Evolutionary conservation across 1,140 invertebrate genomes (phyloP), one percentile per base, ranked within the genome.

Genomic region (Ostrea denselamellosa): DNA sequence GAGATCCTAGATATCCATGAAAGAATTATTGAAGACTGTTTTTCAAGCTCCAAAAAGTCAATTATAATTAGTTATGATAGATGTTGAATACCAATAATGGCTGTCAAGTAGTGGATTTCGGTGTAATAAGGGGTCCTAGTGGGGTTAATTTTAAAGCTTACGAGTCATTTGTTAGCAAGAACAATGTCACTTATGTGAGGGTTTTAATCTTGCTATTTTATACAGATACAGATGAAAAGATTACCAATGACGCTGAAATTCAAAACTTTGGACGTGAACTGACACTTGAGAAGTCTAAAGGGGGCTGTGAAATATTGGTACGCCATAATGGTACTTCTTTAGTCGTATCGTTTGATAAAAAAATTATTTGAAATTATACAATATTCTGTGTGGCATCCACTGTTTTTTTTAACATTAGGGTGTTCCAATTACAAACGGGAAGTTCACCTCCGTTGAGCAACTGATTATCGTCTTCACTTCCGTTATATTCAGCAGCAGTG

Each of bases 281-380:
- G 19, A 52, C 51, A 51, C 89, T 89, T 53, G 71, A 77, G 8
- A 54, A 88, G 22, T 77, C 83, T 28, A n/a, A 90, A 58, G 87
- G 88, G 34, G 90, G 90, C 25, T 90, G 90, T 87, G 90, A 88
- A 34, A 44, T 90, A n/a, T 53, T 81, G 85, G 90, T 90, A 83
- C 19, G 58, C 87, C 12, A 34, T 85, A 17, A 28, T 10, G 9
- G 8, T 28, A 28, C 8, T 77, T 44, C 28, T 77, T 10, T 1
- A 12, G 14, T 1, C 28, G 14, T 12, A 12, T 28, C 2, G 8
- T 34, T 34, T 77, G 25, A 14, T 14, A 12, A 77, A 8, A 8
- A 68, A 22, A 22, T n/a, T 9, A n/a, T 17, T 9, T n/a, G 7
- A 68, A 8, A 71, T 58, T 17, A 58, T 58, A 12, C 14, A 58